These are phyloP conservation scores for Temnopleurus reevesii DNA, from an alignment of 53 echinoderm and acorn worm genomes.

Conservation along the genomic window DNA sequence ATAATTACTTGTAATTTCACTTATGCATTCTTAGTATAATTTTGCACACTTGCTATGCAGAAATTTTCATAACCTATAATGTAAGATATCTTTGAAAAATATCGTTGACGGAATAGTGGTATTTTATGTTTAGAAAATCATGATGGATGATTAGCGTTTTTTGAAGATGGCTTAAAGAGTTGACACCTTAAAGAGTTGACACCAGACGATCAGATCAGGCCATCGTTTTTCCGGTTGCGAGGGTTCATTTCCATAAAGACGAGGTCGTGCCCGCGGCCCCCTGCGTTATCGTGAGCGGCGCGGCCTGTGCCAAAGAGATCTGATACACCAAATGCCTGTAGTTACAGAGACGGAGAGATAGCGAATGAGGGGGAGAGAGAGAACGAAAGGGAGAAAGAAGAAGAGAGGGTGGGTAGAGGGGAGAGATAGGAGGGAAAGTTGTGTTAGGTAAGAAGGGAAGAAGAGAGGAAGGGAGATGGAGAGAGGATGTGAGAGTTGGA, in stretches of 20 bases:
- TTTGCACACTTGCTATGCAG: too few relatives aligned
- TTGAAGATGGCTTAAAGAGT: slow-evolving; percentile 6
- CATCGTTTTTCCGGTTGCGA: slow-evolving; percentile 60
- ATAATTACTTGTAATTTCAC: too few relatives aligned
- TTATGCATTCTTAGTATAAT: too few relatives aligned
- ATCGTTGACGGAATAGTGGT: too few relatives aligned
- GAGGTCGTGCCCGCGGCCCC: slow-evolving; percentile 67
- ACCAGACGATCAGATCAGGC: slow-evolving; percentile 21
- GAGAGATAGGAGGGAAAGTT: too few relatives aligned
- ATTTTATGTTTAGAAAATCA: too few relatives aligned
- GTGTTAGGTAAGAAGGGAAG: too few relatives aligned
- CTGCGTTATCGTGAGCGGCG: slow-evolving; percentile 57
- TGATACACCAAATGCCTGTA: slow-evolving; percentile 74
- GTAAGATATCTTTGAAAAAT: too few relatives aligned
- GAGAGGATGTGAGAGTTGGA: too few relatives aligned
- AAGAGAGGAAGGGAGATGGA: too few relatives aligned
- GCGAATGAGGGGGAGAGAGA: not conserved
- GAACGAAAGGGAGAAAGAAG: not conserved
- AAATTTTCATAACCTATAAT: too few relatives aligned
- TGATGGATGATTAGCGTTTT: not conserved
- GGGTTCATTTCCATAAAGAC: slow-evolving; percentile 99
- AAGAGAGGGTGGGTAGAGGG: not conserved
- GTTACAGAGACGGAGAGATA: too few relatives aligned
- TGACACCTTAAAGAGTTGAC: not conserved
- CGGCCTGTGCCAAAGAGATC: slow-evolving; percentile 63